Conservation (phyloP, 2,888 invertebrate genomes). For the Steinernema carpocapsae region DNA sequence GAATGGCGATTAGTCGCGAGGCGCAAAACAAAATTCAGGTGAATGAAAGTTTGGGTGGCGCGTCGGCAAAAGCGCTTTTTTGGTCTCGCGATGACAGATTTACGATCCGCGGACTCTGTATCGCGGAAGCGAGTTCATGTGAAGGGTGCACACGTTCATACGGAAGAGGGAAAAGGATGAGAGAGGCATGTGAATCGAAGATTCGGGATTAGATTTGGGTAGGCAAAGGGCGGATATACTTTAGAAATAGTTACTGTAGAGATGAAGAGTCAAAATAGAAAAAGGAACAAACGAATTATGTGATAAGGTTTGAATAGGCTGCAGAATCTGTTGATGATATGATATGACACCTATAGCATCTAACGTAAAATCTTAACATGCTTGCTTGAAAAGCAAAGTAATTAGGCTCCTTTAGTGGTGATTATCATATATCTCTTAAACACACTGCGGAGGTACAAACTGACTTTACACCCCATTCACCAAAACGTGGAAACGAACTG, state of each 20-base stretch:
- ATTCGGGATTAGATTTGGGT: neutral
- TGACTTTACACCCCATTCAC: too few relatives aligned
- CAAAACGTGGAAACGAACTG: too few relatives aligned
- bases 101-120: neutral
- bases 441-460: too few relatives aligned
- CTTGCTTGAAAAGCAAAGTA: too few relatives aligned
- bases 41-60: neutral
- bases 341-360: too few relatives aligned
- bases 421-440: too few relatives aligned
- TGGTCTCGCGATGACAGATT: neutral
- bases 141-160: neutral
- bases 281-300: neutral
- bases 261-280: neutral
- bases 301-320: too few relatives aligned
- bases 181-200: neutral
- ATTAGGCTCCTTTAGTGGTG: too few relatives aligned
- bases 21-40: conserved; percentile 28
- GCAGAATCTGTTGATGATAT: too few relatives aligned
- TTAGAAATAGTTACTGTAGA: neutral
- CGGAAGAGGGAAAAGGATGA: too few relatives aligned
- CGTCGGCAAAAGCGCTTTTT: neutral
- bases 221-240: neutral
- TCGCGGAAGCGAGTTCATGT: neutral
- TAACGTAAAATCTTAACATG: too few relatives aligned
- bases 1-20: neutral